These are phyloP conservation scores for Platichthys flesus DNA, from an alignment of 2,113 vertebrate species.

Conservation along the genomic window DNA sequence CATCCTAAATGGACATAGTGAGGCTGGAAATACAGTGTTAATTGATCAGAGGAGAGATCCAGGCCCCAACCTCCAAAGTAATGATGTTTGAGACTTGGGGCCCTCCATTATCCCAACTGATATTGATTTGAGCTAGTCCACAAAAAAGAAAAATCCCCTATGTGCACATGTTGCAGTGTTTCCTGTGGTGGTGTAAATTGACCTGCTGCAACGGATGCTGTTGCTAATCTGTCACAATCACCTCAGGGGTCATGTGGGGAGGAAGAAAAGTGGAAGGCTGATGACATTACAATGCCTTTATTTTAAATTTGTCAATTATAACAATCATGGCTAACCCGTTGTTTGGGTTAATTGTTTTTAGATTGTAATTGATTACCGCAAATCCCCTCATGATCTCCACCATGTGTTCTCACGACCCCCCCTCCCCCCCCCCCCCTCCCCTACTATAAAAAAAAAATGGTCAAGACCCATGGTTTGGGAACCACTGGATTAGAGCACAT, in stretches of 20 bases:
- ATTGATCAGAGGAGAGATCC: not conserved
- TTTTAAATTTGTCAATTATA: too few species aligned
- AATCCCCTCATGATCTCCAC: not conserved
- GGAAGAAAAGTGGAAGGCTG: not conserved
- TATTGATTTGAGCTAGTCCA: not conserved
- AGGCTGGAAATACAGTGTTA: not conserved
- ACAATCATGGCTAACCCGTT: too few species aligned
- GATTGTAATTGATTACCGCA: not conserved
- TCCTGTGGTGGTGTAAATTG: slow-evolving; percentile 1
- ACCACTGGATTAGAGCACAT: not conserved
- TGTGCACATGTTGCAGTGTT: not conserved
- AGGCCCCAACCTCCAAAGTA: not conserved
- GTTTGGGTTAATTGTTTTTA: not conserved
- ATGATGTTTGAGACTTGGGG: not conserved
- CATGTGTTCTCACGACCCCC: not conserved
- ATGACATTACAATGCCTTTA: too few species aligned
- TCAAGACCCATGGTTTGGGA: not conserved
- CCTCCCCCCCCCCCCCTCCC: not conserved
- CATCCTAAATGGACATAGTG: not conserved
- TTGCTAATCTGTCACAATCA: slow-evolving; percentile 2
- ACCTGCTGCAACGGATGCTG: slow-evolving; percentile 1
- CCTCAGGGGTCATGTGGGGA: not conserved
- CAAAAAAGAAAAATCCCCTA: not conserved
- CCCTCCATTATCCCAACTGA: not conserved
- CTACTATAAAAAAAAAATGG: not conserved